These are phyloP conservation scores for Synanthedon formicaeformis DNA, from an alignment of 2,888 invertebrate species.

Conservation along the genomic window DNA sequence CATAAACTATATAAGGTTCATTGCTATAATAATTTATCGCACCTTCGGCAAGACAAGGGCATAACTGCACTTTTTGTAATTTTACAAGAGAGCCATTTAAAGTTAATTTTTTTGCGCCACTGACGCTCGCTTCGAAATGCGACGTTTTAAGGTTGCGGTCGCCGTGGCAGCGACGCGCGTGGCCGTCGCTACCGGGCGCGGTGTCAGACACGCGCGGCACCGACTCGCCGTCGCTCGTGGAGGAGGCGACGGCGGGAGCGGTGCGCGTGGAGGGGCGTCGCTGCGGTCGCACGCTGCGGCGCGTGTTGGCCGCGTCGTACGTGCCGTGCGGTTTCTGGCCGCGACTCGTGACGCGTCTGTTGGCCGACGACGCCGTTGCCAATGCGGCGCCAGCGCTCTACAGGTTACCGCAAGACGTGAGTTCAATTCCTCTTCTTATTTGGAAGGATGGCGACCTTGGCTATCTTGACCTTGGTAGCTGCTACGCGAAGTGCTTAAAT, in stretches of 20 bases:
- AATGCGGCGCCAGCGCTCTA: slow-evolving; percentile 83
- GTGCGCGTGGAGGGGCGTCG: slow-evolving; percentile 43
- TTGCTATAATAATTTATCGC: too few species aligned
- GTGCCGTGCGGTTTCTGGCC: slow-evolving; percentile 99
- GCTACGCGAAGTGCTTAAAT: too few species aligned
- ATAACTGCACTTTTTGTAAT: too few species aligned
- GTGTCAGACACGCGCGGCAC: slow-evolving; percentile 17
- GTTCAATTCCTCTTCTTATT: not conserved
- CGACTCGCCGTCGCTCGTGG: slow-evolving; percentile 34
- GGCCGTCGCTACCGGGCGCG: slow-evolving; percentile 14
- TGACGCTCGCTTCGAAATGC: too few species aligned
- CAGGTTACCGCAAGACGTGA: slow-evolving; percentile 76
- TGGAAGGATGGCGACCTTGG: too few species aligned
- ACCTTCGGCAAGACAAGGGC: too few species aligned
- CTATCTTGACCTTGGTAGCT: too few species aligned
- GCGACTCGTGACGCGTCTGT: slow-evolving; percentile 88
- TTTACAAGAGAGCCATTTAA: too few species aligned
- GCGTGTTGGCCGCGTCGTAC: slow-evolving; percentile 93
- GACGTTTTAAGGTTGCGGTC: slow-evolving; percentile 10
- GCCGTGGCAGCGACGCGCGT: slow-evolving; percentile 11
- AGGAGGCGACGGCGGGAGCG: slow-evolving; percentile 37
- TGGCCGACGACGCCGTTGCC: slow-evolving; percentile 88
- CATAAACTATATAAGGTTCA: too few species aligned
- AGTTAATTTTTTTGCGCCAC: too few species aligned
- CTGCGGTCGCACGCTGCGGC: slow-evolving; percentile 72